These are phyloP conservation scores for Drosophila nebulosa DNA, from an alignment of 1,140 invertebrate species.

Conservation along the genomic window DNA sequence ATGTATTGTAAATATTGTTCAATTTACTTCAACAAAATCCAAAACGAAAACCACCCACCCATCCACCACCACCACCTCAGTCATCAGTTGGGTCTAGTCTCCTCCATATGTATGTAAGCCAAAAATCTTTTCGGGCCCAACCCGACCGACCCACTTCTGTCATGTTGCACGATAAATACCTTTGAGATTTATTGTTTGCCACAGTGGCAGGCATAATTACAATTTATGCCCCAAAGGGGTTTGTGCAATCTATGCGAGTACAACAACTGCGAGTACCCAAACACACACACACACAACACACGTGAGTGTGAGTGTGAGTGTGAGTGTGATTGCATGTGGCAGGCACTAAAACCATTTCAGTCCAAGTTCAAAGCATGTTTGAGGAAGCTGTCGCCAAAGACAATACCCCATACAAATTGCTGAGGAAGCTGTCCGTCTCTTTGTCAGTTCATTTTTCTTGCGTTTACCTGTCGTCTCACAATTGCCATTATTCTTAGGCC, in stretches of 20 bases:
- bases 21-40: background rate
- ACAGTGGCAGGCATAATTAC: conserved; percentile 76
- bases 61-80: background rate
- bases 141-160: conserved; percentile 74
- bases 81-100: background rate
- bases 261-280: background rate
- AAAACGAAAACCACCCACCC: background rate
- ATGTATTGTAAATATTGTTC: conserved; percentile 30
- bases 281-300: background rate
- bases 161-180: conserved; percentile 76
- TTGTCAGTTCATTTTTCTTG: conserved; percentile 21
- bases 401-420: conserved; percentile 68
- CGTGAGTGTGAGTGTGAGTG: too few species aligned
- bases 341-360: conserved; percentile 5
- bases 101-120: conserved; percentile 34
- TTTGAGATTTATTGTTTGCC: conserved; percentile 70
- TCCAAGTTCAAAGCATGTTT: conserved; percentile 72
- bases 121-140: conserved; percentile 36
- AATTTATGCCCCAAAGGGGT: conserved; percentile 69
- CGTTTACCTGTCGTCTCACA: conserved; percentile 49
- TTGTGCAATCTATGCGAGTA: conserved; percentile 45
- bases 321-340: too few species aligned
- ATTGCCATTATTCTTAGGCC: conserved; percentile 68
- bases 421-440: conserved; percentile 54
- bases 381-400: conserved; percentile 75